Conservation (phyloP, 2,113 vertebrate species). For the Amphilophus citrinellus region DNA sequence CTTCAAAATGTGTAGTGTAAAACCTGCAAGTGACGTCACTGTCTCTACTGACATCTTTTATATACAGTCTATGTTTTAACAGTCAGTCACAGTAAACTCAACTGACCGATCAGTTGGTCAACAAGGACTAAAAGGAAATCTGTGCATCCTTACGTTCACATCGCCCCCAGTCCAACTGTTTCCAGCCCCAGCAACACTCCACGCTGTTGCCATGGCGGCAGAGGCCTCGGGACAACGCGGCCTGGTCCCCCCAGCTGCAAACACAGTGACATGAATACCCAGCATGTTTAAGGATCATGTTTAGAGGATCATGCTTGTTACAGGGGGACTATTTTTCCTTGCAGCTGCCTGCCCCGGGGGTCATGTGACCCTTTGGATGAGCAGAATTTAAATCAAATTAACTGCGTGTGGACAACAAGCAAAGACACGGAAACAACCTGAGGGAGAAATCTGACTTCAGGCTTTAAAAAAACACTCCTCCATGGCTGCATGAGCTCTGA, state of each 20-base stretch:
- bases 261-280: neutral
- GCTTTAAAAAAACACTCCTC: neutral
- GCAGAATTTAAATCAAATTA: neutral
- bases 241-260: conserved; percentile 81
- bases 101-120: neutral
- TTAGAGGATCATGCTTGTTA: neutral
- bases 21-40: neutral
- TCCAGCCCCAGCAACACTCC: conserved; percentile 97
- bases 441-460: neutral
- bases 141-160: conserved; percentile 88
- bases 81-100: neutral
- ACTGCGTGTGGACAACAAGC: neutral
- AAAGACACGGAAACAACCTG: neutral
- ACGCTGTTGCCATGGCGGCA: conserved; percentile 88
- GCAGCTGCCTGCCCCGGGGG: neutral
- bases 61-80: neutral
- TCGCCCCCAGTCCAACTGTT: conserved; percentile 81
- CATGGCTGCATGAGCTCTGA: neutral
- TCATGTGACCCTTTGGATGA: neutral
- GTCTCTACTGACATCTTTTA: neutral
- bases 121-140: neutral
- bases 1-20: too few relatives aligned
- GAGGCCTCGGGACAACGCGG: conserved; percentile 80
- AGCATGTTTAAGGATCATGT: neutral
- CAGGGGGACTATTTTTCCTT: neutral